These are phyloP conservation scores for Tetragnatha versicolor DNA, from an alignment of 1,140 invertebrate species.

Conservation along the genomic window DNA sequence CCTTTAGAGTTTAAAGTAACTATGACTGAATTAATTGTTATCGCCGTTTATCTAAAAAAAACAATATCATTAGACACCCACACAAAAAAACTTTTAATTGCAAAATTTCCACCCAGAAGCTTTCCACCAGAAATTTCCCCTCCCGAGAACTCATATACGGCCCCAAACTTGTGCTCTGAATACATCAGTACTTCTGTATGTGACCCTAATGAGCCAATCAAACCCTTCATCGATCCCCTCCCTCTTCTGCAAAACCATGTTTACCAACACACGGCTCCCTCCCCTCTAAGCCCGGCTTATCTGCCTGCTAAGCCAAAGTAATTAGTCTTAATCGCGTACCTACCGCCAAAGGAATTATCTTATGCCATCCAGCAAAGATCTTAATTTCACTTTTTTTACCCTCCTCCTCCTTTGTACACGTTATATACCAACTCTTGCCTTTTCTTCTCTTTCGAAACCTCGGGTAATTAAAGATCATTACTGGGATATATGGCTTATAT, in stretches of 20 bases:
- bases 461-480: constrained; percentile 54
- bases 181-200: constrained; percentile 38
- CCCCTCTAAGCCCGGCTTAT: constrained; percentile 46
- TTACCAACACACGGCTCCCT: constrained; percentile 47
- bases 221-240: constrained; percentile 45
- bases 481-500: constrained; percentile 53
- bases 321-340: constrained; percentile 54
- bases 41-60: too few species aligned
- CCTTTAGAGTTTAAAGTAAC: too few species aligned
- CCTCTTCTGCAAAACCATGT: constrained; percentile 40
- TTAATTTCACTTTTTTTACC: constrained; percentile 49
- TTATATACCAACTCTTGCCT: constrained; percentile 29
- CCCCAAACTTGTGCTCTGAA: constrained; percentile 39
- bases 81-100: too few species aligned
- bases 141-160: constrained; percentile 13
- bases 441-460: constrained; percentile 37
- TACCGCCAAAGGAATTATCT: constrained; percentile 52
- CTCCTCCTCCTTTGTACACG: constrained; percentile 8
- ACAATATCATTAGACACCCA: too few species aligned
- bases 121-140: background rate
- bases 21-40: too few species aligned
- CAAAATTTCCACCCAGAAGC: too few species aligned
- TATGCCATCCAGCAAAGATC: constrained; percentile 43
- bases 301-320: constrained; percentile 48
- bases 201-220: constrained; percentile 55